Conservation (phyloP, 2,113 vertebrate species). For the Macquaria australasica region DNA sequence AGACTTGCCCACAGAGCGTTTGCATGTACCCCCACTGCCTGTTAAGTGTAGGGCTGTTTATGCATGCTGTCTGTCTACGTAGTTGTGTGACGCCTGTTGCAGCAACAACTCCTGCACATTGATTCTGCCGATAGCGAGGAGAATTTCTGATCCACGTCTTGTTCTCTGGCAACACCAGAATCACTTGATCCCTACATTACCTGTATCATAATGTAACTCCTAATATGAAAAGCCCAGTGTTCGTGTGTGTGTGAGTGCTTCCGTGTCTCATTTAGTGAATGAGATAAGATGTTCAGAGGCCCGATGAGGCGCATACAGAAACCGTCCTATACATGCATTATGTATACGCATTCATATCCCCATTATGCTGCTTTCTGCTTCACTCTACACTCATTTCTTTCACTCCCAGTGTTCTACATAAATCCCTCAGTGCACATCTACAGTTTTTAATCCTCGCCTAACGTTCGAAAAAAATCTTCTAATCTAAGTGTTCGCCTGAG, state of each 20-base stretch:
- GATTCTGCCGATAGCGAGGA: not conserved
- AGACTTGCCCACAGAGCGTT: slow-evolving; percentile 17
- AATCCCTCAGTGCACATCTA: slow-evolving; percentile 2
- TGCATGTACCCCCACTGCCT: slow-evolving; percentile 9
- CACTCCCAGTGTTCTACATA: not conserved
- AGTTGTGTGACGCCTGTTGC: not conserved
- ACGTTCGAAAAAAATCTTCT: slow-evolving; percentile 2
- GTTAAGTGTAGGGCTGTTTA: slow-evolving; percentile 28
- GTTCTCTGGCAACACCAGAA: not conserved
- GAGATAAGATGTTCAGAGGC: not conserved
- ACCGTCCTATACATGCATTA: slow-evolving; percentile 9
- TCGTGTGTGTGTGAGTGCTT: not conserved
- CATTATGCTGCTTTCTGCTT: slow-evolving; percentile 13
- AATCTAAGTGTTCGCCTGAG: slow-evolving; percentile 20
- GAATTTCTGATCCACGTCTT: not conserved
- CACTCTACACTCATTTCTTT: slow-evolving; percentile 11
- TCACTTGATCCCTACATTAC: not conserved
- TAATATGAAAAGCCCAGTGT: not conserved
- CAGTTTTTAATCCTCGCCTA: slow-evolving; percentile 23
- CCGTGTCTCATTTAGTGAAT: not conserved
- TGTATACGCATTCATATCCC: slow-evolving; percentile 23
- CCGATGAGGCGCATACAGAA: not conserved
- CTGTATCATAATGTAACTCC: slow-evolving; percentile 13
- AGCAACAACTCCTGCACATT: slow-evolving; percentile 4
- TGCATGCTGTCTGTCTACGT: slow-evolving; percentile 26